These are phyloP conservation scores for Eupithecia pulchellata DNA, from an alignment of 2,888 invertebrate species.

Conservation along the genomic window DNA sequence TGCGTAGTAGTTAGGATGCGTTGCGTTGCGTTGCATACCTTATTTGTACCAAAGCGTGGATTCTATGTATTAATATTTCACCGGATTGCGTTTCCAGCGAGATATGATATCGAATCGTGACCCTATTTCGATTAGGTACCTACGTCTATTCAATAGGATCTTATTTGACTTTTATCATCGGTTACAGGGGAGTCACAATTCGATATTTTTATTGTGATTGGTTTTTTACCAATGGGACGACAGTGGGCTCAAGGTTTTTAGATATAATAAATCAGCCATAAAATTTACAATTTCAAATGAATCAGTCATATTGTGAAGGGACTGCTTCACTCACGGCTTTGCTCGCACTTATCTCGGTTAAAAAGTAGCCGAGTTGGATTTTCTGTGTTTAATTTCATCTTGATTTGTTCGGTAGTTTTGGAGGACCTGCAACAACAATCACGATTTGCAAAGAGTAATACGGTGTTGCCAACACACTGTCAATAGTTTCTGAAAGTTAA, in stretches of 20 bases:
- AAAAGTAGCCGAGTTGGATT: no score
- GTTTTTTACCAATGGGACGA: slow-evolving; percentile 16
- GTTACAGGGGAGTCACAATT: slow-evolving; percentile 27
- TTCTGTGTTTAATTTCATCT: no score
- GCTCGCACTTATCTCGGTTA: no score
- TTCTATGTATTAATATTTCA: slow-evolving; percentile 15
- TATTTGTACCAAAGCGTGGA: neutral
- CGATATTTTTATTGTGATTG: slow-evolving; percentile 24
- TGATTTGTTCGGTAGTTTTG: no score
- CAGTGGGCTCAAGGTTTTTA: neutral
- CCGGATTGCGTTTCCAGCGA: slow-evolving; percentile 22
- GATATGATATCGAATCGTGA: slow-evolving; percentile 34
- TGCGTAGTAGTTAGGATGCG: no score
- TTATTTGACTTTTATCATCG: slow-evolving; percentile 36
- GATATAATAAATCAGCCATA: neutral
- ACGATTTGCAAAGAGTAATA: neutral
- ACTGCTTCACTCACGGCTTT: neutral
- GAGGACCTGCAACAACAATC: neutral
- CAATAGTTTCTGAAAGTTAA: slow-evolving; percentile 8
- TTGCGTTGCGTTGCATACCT: no score
- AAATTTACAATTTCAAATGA: neutral
- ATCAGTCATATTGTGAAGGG: neutral
- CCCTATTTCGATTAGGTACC: slow-evolving; percentile 33
- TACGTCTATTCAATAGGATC: slow-evolving; percentile 32
- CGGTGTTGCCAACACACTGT: neutral